Evolutionary conservation across 2,797 vertebrate genomes (phyloP).

Genomic region (Micropoecilia bifurca): DNA sequence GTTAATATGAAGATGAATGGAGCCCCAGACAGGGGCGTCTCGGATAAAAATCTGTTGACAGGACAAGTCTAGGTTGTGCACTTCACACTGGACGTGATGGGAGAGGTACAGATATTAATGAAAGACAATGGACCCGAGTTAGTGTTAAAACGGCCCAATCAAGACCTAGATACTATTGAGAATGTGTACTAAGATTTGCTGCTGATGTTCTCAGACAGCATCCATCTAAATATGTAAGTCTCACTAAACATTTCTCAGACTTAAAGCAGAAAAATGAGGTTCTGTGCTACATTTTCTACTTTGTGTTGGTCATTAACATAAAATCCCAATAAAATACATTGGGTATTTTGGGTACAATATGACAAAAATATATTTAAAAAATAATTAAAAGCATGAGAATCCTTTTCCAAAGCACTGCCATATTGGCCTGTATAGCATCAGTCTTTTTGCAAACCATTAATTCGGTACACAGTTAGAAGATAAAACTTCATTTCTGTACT

Average conservation of each 20-base stretch:
- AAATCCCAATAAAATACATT: neutral
- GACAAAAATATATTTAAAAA: neutral
- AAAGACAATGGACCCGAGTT: neutral
- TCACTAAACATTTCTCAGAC: neutral
- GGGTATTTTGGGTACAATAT: neutral
- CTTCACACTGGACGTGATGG: neutral
- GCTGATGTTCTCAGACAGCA: neutral
- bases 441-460: slow-evolving; percentile 5
- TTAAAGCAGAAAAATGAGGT: neutral
- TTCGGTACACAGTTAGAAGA: slow-evolving; percentile 20
- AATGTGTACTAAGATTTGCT: neutral
- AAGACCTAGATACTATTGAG: neutral
- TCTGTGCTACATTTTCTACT: neutral
- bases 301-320: neutral
- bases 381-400: neutral
- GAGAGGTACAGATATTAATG: neutral
- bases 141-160: neutral
- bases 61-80: neutral
- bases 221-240: neutral
- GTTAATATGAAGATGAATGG: neutral
- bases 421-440: slow-evolving; percentile 11
- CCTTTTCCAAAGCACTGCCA: neutral
- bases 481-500: slow-evolving; percentile 28
- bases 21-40: too few species aligned
- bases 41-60: neutral